phyloP scores from a whole-genome alignment of 2,888 invertebrate genomes.

The Plagiodera versicolora region DNA sequence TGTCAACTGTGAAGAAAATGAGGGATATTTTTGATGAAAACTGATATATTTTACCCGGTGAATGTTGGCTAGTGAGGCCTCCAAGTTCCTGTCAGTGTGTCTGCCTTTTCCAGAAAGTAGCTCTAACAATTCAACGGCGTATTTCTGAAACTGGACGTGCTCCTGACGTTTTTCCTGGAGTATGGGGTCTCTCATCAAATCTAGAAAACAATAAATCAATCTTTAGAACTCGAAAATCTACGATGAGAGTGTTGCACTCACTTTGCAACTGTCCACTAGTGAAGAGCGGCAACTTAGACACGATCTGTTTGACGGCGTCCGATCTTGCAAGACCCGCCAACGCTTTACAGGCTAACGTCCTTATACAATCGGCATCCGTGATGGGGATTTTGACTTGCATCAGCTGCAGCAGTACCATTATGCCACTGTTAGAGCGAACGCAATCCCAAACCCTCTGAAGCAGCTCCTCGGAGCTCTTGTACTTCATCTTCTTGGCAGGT shows the following conservation, averaged over 20 bases:
- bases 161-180: constrained; percentile 94
- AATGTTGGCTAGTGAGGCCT: constrained; percentile 86
- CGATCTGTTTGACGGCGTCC: constrained; percentile 90
- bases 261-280: constrained; percentile 90
- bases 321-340: constrained; percentile 92
- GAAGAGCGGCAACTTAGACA: constrained; percentile 92
- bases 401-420: constrained; percentile 87
- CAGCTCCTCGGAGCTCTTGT: constrained; percentile 78
- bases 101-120: constrained; percentile 90
- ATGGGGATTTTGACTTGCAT: constrained; percentile 93
- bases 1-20: too few relatives aligned
- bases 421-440: constrained; percentile 91
- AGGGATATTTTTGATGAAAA: too few relatives aligned
- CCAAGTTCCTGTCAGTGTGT: constrained; percentile 74
- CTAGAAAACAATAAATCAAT: constrained; percentile 53
- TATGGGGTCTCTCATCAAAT: constrained; percentile 94
- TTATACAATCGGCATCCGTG: constrained; percentile 93
- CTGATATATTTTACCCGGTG: constrained; percentile 81
- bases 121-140: constrained; percentile 87
- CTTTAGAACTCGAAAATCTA: not conserved
- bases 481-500: constrained; percentile 65
- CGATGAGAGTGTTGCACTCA: constrained; percentile 52
- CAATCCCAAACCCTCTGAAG: constrained; percentile 94
- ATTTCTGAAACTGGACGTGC: constrained; percentile 94
- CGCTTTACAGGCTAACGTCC: constrained; percentile 91